Conservation (phyloP, 1,140 invertebrate species). For the Aethina tumida region DNA sequence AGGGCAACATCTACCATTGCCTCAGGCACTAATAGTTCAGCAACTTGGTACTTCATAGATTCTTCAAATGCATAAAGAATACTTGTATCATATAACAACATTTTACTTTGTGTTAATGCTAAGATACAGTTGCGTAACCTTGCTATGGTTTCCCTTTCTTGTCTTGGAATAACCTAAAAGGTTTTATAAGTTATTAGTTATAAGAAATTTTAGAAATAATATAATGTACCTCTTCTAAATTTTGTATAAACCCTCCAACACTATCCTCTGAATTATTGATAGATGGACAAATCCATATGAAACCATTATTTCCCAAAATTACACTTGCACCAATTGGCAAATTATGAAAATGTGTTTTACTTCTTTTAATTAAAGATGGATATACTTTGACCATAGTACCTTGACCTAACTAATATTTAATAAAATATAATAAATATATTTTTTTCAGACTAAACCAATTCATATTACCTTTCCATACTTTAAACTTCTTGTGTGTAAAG, state of each 20-base stretch:
- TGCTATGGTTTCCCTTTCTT: slow-evolving; percentile 73
- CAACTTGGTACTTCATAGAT: slow-evolving; percentile 70
- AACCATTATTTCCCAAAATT: slow-evolving; percentile 95
- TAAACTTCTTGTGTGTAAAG: slow-evolving; percentile 89
- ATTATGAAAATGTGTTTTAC: slow-evolving; percentile 95
- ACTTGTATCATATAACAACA: slow-evolving; percentile 87
- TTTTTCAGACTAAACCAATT: slow-evolving; percentile 3
- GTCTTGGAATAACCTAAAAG: slow-evolving; percentile 53
- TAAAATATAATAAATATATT: slow-evolving; percentile 8
- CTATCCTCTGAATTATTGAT: slow-evolving; percentile 51
- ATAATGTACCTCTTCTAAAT: slow-evolving; percentile 53
- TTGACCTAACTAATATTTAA: slow-evolving; percentile 52
- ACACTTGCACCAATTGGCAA: slow-evolving; percentile 81
- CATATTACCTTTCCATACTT: slow-evolving; percentile 87
- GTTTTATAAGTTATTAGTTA: slow-evolving; percentile 1
- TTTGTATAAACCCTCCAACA: slow-evolving; percentile 70
- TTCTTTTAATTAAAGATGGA: slow-evolving; percentile 83
- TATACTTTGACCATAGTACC: slow-evolving; percentile 87
- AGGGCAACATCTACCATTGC: slow-evolving; percentile 68
- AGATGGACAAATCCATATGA: slow-evolving; percentile 85
- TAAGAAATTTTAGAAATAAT: slow-evolving; percentile 10
- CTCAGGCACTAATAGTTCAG: slow-evolving; percentile 71
- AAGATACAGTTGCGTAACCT: slow-evolving; percentile 84
- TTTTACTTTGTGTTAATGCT: slow-evolving; percentile 71
- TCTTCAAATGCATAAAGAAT: slow-evolving; percentile 87